Evolutionary conservation across 1,140 invertebrate genomes (phyloP).

Genomic region (Calephelis nemesis): DNA sequence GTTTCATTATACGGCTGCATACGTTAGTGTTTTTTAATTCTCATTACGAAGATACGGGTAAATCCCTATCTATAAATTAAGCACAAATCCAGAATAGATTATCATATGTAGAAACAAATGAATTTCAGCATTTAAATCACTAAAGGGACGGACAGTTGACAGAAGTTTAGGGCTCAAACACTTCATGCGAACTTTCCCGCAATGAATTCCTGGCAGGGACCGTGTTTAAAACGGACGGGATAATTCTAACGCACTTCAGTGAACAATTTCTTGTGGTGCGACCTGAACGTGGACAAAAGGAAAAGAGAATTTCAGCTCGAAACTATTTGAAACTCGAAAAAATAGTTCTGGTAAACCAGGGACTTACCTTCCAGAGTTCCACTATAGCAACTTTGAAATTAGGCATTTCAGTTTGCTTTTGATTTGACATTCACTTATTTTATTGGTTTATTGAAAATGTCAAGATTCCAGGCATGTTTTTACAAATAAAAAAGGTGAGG

Average conservation of each 20-base stretch:
- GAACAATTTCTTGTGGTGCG: neutral
- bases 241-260: conserved; percentile 8
- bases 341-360: neutral
- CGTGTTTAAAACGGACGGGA: neutral
- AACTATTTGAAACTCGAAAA: neutral
- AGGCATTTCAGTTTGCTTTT: no score
- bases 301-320: no score
- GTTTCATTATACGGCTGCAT: no score
- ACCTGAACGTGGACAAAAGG: neutral
- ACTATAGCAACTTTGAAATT: no score
- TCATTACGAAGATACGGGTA: no score
- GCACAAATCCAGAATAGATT: neutral
- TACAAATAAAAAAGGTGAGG: no score
- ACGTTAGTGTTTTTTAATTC: no score
- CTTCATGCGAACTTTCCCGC: conserved; percentile 11
- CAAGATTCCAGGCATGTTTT: no score
- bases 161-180: conserved; percentile 2
- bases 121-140: conserved; percentile 10
- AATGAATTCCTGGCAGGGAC: neutral
- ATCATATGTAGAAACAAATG: neutral
- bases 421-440: no score
- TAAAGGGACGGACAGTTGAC: conserved; percentile 1
- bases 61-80: no score
- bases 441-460: no score
- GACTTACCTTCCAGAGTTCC: neutral